phyloP scores from a whole-genome alignment of 2,888 invertebrate genomes.

The Spisula solida region DNA sequence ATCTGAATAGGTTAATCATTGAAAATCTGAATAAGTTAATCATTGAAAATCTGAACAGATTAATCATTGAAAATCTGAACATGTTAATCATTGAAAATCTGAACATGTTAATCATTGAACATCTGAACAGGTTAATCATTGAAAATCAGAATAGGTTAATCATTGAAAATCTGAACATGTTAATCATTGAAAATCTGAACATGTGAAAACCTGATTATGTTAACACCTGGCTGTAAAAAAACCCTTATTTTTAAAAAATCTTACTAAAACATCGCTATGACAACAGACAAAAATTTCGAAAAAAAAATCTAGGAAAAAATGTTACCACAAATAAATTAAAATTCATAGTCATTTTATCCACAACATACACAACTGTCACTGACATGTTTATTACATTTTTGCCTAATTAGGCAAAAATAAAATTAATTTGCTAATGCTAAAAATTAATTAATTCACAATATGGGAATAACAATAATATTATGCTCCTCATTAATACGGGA shows the following conservation, averaged over 20 bases:
- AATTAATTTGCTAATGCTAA: slow-evolving; percentile 1
- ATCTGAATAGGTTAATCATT: too few relatives aligned
- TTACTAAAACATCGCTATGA: neutral
- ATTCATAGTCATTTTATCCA: neutral
- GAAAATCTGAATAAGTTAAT: too few relatives aligned
- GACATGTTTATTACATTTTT: neutral
- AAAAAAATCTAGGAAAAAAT: neutral
- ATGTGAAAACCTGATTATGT: neutral
- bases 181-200: too few relatives aligned
- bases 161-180: too few relatives aligned
- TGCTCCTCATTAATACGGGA: neutral
- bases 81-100: too few relatives aligned
- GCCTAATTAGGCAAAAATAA: neutral
- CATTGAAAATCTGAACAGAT: too few relatives aligned
- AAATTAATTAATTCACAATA: slow-evolving; percentile 17
- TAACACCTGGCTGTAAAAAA: neutral
- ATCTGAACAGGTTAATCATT: too few relatives aligned
- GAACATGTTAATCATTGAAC: too few relatives aligned
- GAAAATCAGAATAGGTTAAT: too few relatives aligned
- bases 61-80: too few relatives aligned
- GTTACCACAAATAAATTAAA: neutral
- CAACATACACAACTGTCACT: neutral
- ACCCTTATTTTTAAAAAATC: neutral
- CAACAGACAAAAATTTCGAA: neutral
- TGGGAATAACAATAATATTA: neutral